Conservation (phyloP, 92 coral and sea anemone species). For the Parazoanthus atlanticus region DNA sequence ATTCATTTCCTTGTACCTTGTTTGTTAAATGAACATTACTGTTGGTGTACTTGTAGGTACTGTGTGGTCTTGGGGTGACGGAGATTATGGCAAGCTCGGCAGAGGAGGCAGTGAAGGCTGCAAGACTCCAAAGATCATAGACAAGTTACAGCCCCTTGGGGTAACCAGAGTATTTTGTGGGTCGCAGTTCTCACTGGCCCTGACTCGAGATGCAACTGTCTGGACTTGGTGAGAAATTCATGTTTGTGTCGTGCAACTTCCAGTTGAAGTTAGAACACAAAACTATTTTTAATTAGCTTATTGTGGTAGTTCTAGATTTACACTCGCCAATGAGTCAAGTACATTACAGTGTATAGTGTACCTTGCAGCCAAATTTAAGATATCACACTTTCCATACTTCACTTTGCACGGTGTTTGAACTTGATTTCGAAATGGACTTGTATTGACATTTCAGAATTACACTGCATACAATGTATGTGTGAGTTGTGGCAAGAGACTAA, state of each 20-base stretch:
- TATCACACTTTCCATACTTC: too few relatives aligned
- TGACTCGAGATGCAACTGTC: constrained; percentile 87
- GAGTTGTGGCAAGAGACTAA: too few relatives aligned
- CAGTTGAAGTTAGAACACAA: background rate
- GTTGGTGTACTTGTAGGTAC: constrained; percentile 64
- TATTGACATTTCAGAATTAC: too few relatives aligned
- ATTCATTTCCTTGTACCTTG: too few relatives aligned
- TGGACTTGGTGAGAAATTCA: constrained; percentile 85
- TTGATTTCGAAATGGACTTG: too few relatives aligned
- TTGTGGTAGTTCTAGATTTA: background rate
- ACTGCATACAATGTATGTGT: too few relatives aligned
- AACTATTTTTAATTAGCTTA: background rate
- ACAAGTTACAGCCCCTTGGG: constrained; percentile 80
- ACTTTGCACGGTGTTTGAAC: too few relatives aligned
- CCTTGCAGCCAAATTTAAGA: too few relatives aligned
- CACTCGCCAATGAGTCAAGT: too few relatives aligned
- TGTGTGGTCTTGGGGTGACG: constrained; percentile 99
- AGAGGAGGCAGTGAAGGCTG: constrained; percentile 96
- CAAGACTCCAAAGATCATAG: constrained; percentile 89
- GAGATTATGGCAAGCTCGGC: constrained; percentile 98
- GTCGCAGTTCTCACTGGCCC: constrained; percentile 90
- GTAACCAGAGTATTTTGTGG: constrained; percentile 88
- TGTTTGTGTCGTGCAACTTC: background rate
- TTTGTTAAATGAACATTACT: too few relatives aligned
- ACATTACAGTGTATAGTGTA: too few relatives aligned